Evolutionary conservation across 2,797 vertebrate species (phyloP), one percentile per base, ranked within the genome.

Genomic region (Betta splendens): DNA sequence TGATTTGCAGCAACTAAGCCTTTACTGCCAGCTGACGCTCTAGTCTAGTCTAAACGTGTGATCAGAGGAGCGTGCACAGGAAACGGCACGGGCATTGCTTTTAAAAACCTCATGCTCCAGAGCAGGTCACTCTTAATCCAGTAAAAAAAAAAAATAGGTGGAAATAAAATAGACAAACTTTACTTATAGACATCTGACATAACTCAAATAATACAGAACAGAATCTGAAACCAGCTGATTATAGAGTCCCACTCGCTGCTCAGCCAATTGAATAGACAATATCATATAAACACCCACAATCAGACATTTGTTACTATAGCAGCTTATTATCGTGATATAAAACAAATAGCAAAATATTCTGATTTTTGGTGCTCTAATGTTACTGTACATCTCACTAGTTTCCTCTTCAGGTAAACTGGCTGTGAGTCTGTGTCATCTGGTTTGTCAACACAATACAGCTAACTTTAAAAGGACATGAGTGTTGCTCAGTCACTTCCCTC

Each of bases 401-500:
- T n/a, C n/a, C n/a, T n/a, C n/a, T n/a, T n/a, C n/a, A n/a, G n/a
- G n/a, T n/a, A n/a, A n/a, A n/a, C n/a, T n/a, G n/a, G n/a, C n/a
- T n/a, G n/a, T n/a, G n/a, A n/a, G n/a, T n/a, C n/a, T n/a, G n/a
- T n/a, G n/a, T n/a, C n/a, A n/a, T n/a, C n/a, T n/a, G n/a, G n/a
- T n/a, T n/a, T 40, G 25, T 64, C 55, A 53, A 43, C 1, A 54
- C 9, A 12, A 64, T n/a, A n/a, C n/a, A n/a, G n/a, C n/a, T 59
- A 43, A 28, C 10, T 66, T 45, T 54, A 31, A 64, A 39, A 58
- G 43, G 42, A 69, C 39, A 37, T 20, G 39, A 75, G 42, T 68
- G 64, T 78, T 86, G 66, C 72, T 85, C 72, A 85, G 36, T 85
- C 82, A 86, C 81, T 77, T 72, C 66, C 65, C 72, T 63, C 64